Evolutionary conservation across 2,113 vertebrate species (phyloP).

Genomic region (Pantherophis guttatus): DNA sequence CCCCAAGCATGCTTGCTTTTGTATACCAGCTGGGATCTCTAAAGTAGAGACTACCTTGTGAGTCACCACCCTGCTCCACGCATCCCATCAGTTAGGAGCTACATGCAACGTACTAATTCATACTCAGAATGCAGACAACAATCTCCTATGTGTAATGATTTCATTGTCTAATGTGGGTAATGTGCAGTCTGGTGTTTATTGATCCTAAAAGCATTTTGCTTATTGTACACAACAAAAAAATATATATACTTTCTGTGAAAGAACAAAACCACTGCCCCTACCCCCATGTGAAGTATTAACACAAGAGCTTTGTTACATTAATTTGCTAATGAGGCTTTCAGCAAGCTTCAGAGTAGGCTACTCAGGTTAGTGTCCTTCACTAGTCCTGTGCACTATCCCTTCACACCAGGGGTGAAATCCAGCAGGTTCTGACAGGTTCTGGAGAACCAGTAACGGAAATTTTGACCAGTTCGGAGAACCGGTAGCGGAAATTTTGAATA

Average conservation of each 20-base stretch:
- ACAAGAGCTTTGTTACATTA: not conserved
- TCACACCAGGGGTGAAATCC: not conserved
- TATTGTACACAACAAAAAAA: not conserved
- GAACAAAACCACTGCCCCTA: slow-evolving; percentile 35
- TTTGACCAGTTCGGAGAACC: too few relatives aligned
- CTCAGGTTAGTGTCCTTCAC: not conserved
- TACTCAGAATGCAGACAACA: not conserved
- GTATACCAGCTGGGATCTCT: not conserved
- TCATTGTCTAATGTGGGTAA: slow-evolving; percentile 18
- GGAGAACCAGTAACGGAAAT: too few relatives aligned
- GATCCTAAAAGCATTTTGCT: slow-evolving; percentile 30
- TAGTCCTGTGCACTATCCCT: not conserved
- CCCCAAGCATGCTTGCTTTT: not conserved
- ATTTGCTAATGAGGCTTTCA: not conserved
- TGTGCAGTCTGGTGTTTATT: not conserved
- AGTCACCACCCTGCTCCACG: not conserved
- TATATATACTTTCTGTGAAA: slow-evolving; percentile 14
- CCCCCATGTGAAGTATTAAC: not conserved
- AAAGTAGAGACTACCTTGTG: not conserved
- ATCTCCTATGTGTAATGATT: slow-evolving; percentile 11
- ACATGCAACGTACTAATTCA: not conserved
- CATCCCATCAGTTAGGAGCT: not conserved
- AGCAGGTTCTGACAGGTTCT: too few relatives aligned
- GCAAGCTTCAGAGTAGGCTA: not conserved
- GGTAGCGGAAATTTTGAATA: too few relatives aligned